phyloP scores from a whole-genome alignment of 2,113 vertebrate species.

The Phalacrocorax brasilianus region DNA sequence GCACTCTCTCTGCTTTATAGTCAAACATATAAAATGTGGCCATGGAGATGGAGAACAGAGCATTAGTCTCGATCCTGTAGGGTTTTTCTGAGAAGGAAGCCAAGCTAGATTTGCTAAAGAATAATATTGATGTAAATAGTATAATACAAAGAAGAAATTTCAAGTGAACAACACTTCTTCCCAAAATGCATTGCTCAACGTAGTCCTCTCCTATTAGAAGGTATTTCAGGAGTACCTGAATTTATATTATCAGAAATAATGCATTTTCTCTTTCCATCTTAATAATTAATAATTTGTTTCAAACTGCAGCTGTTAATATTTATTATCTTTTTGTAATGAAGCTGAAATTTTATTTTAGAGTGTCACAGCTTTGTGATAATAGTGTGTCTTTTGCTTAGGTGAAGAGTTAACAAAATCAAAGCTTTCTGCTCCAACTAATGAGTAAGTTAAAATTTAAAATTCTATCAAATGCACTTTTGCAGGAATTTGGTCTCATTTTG shows the following conservation, averaged over 20 bases:
- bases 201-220: neutral
- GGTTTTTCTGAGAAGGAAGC: neutral
- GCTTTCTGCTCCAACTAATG: conserved; percentile 74
- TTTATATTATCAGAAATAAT: neutral
- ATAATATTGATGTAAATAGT: neutral
- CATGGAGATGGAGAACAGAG: neutral
- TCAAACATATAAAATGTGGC: neutral
- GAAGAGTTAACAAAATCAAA: conserved; percentile 89
- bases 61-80: neutral
- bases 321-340: neutral
- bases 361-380: neutral
- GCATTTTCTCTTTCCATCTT: neutral
- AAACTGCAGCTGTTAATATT: neutral
- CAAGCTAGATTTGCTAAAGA: neutral
- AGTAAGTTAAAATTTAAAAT: conserved; percentile 81
- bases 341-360: conserved; percentile 25
- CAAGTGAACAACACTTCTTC: neutral
- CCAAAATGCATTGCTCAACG: neutral
- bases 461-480: neutral
- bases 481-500: neutral
- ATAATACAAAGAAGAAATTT: neutral
- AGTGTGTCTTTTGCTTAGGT: conserved; percentile 74
- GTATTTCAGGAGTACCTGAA: neutral
- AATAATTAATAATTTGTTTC: neutral
- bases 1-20: neutral